phyloP scores from a whole-genome alignment of 1,140 invertebrate species.

The Wasmannia auropunctata region DNA sequence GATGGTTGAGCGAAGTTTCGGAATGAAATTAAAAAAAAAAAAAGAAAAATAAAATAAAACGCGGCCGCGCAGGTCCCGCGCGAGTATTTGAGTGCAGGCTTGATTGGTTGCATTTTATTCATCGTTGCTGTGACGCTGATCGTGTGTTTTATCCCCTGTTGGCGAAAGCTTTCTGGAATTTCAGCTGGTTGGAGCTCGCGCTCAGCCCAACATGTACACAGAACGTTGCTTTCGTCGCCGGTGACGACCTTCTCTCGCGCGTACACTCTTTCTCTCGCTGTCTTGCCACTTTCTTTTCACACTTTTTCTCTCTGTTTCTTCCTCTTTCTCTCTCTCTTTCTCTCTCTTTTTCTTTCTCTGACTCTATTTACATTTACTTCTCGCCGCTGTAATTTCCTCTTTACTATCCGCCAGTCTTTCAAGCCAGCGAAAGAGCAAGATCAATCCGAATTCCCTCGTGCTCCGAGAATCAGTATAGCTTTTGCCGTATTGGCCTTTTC shows the following conservation, averaged over 20 bases:
- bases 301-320: slow-evolving; percentile 25
- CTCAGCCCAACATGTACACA: slow-evolving; percentile 30
- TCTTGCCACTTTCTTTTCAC: slow-evolving; percentile 5
- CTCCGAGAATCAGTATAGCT: slow-evolving; percentile 64
- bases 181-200: slow-evolving; percentile 55
- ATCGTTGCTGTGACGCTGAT: slow-evolving; percentile 71
- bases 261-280: slow-evolving; percentile 6
- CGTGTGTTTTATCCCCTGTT: slow-evolving; percentile 66
- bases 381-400: slow-evolving; percentile 56
- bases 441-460: slow-evolving; percentile 18
- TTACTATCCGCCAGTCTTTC: slow-evolving; percentile 48
- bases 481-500: slow-evolving; percentile 47
- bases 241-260: slow-evolving; percentile 64
- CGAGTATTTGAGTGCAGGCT: slow-evolving; percentile 70
- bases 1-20: slow-evolving; percentile 59
- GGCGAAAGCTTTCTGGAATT: slow-evolving; percentile 72
- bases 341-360: slow-evolving; percentile 63
- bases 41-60: background rate
- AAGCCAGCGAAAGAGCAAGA: slow-evolving; percentile 54
- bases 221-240: slow-evolving; percentile 75
- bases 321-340: slow-evolving; percentile 43
- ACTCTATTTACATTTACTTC: slow-evolving; percentile 51
- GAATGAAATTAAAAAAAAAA: slow-evolving; percentile 58
- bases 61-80: slow-evolving; percentile 50
- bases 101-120: slow-evolving; percentile 70